Evolutionary conservation across 2,113 vertebrate species (phyloP).

Genomic region (Sardina pilchardus): DNA sequence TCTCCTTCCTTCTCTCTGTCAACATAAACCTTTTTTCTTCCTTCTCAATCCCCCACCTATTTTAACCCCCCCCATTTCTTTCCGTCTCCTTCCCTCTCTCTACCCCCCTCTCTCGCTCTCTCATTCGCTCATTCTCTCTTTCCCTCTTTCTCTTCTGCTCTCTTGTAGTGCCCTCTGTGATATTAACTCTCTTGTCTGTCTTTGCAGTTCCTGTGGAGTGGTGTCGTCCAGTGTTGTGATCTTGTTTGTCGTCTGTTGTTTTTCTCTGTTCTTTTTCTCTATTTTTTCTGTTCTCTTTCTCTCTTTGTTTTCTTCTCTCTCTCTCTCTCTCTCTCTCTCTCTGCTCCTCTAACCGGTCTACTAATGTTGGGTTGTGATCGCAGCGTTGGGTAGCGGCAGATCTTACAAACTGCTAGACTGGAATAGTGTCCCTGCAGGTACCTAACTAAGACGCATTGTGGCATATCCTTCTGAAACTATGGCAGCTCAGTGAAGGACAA

Average conservation of each 20-base stretch:
- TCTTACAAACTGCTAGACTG: slow-evolving; percentile 99
- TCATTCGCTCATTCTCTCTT: slow-evolving; percentile 20
- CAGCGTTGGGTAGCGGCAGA: slow-evolving; percentile 99
- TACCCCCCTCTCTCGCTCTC: not conserved
- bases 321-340: slow-evolving; percentile 66
- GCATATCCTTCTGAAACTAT: slow-evolving; percentile 60
- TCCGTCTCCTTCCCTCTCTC: slow-evolving; percentile 33
- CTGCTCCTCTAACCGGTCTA: slow-evolving; percentile 94
- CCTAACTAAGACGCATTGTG: slow-evolving; percentile 91
- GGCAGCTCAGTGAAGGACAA: slow-evolving; percentile 92
- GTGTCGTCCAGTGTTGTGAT: slow-evolving; percentile 82
- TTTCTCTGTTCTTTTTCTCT: slow-evolving; percentile 65
- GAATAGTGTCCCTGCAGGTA: slow-evolving; percentile 99
- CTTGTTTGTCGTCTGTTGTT: slow-evolving; percentile 81
- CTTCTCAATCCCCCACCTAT: not conserved
- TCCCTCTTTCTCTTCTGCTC: slow-evolving; percentile 51
- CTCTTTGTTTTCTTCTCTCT: slow-evolving; percentile 56
- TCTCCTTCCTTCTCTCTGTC: slow-evolving; percentile 27
- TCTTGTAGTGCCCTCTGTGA: slow-evolving; percentile 72
- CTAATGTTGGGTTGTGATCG: slow-evolving; percentile 99
- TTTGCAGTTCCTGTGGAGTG: slow-evolving; percentile 90
- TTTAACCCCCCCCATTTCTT: slow-evolving; percentile 41
- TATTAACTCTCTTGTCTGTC: slow-evolving; percentile 85
- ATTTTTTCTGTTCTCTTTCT: slow-evolving; percentile 46
- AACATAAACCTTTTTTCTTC: not conserved